Conservation (phyloP, 2,113 vertebrate genomes). For the Pollimyrus isidori region DNA sequence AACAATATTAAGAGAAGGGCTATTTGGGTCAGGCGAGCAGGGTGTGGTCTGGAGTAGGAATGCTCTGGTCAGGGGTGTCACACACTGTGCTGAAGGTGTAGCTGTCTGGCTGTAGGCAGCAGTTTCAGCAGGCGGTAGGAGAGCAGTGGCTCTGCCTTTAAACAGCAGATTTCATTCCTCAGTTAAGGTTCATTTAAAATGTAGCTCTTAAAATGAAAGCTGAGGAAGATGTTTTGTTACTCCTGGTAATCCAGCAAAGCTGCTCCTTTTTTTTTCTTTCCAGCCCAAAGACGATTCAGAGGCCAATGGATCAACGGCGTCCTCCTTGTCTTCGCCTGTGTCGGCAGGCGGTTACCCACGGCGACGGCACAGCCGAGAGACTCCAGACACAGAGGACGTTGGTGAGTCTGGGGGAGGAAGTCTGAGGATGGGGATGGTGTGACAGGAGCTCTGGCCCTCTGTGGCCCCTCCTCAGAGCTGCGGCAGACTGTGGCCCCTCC, state of each 20-base stretch:
- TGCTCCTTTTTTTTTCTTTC: slow-evolving; percentile 15
- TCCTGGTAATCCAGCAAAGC: neutral
- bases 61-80: neutral
- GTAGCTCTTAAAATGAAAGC: slow-evolving; percentile 24
- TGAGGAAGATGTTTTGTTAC: neutral
- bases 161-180: slow-evolving; percentile 31
- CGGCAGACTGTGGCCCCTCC: neutral
- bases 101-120: neutral
- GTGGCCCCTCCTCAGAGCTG: neutral
- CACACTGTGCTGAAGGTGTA: neutral
- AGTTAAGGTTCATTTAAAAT: slow-evolving; percentile 19
- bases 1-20: neutral
- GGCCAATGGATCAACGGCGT: slow-evolving; percentile 73
- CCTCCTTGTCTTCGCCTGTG: slow-evolving; percentile 77
- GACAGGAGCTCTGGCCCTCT: neutral
- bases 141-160: slow-evolving; percentile 24
- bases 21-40: neutral
- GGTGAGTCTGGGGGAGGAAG: slow-evolving; percentile 55
- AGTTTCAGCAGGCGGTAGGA: neutral
- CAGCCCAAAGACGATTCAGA: slow-evolving; percentile 82
- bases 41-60: neutral
- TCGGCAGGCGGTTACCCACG: slow-evolving; percentile 70
- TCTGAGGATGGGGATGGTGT: neutral
- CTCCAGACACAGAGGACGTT: slow-evolving; percentile 80
- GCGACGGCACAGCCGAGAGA: slow-evolving; percentile 70